These are phyloP conservation scores for Cryptosula pallasiana DNA, from an alignment of 2,888 invertebrate genomes.

Conservation along the genomic window DNA sequence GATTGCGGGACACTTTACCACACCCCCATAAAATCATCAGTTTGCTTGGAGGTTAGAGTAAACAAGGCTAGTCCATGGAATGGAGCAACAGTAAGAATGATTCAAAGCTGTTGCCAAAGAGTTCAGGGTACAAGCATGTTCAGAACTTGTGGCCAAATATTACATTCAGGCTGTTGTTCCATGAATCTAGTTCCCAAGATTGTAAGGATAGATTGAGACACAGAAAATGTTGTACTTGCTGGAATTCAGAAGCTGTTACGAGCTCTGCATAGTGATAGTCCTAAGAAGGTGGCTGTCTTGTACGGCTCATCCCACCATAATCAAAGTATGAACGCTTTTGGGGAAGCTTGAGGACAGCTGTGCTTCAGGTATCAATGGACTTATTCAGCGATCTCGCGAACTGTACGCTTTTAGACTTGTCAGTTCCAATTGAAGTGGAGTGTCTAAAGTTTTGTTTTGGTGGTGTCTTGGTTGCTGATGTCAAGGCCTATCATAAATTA, in stretches of 20 bases:
- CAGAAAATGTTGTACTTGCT: not conserved
- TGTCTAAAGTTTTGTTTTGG: constrained; percentile 2
- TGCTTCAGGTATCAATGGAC: not conserved
- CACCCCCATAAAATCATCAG: too few species aligned
- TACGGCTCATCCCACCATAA: not conserved
- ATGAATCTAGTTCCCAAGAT: not conserved
- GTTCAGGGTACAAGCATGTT: too few species aligned
- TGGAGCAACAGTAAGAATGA: too few species aligned
- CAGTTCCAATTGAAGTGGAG: not conserved
- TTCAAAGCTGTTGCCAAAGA: too few species aligned
- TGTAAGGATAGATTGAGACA: not conserved
- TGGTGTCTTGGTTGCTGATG: not conserved
- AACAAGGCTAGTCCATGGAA: too few species aligned
- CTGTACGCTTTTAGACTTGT: not conserved
- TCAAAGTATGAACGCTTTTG: not conserved
- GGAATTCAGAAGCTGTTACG: not conserved
- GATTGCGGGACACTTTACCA: too few species aligned
- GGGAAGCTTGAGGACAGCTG: not conserved
- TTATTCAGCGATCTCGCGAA: not conserved
- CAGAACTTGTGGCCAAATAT: not conserved
- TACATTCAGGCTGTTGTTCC: not conserved
- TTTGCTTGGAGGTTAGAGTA: too few species aligned
- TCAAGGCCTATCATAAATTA: not conserved
- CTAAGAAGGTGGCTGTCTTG: not conserved
- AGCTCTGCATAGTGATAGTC: not conserved